Conservation (phyloP, 2,888 invertebrate species). For the Sabellastarte sp. region DNA sequence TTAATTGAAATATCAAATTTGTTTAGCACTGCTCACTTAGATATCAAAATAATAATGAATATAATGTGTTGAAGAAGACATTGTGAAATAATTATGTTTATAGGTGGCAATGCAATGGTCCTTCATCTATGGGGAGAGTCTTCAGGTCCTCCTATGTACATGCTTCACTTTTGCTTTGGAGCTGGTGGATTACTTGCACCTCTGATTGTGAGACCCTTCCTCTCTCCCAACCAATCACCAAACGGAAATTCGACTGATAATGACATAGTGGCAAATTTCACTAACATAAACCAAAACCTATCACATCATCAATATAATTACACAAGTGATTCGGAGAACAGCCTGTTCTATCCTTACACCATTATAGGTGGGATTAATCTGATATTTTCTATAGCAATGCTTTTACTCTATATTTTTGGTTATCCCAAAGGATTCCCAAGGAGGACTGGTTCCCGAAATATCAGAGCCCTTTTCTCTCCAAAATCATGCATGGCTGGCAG, state of each 20-base stretch:
- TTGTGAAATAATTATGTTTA: too few relatives aligned
- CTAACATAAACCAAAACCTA: too few relatives aligned
- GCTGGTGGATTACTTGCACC: constrained; percentile 40
- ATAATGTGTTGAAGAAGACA: too few relatives aligned
- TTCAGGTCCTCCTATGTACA: constrained; percentile 37
- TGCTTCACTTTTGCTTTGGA: constrained; percentile 41
- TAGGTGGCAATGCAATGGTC: constrained; percentile 38
- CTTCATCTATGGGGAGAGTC: constrained; percentile 38
- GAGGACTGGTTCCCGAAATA: background rate
- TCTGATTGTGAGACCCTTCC: constrained; percentile 36
- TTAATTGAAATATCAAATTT: too few relatives aligned
- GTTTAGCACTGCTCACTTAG: too few relatives aligned
- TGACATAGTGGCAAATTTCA: too few relatives aligned
- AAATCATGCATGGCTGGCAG: background rate
- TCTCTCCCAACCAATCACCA: constrained; percentile 16
- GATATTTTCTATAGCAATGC: background rate
- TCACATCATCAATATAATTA: too few relatives aligned
- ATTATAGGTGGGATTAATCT: background rate
- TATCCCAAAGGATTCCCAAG: background rate
- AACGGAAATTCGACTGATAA: background rate
- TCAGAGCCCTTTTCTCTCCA: background rate
- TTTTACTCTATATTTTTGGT: background rate
- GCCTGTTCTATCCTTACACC: background rate
- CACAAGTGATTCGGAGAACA: background rate
- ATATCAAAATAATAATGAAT: too few relatives aligned